A percentile compares a stretch with the other conserved stretches of the same genome.
phyloP scores from a whole-genome alignment of 2,888 invertebrate species.

The Pristionchus japonicus region DNA sequence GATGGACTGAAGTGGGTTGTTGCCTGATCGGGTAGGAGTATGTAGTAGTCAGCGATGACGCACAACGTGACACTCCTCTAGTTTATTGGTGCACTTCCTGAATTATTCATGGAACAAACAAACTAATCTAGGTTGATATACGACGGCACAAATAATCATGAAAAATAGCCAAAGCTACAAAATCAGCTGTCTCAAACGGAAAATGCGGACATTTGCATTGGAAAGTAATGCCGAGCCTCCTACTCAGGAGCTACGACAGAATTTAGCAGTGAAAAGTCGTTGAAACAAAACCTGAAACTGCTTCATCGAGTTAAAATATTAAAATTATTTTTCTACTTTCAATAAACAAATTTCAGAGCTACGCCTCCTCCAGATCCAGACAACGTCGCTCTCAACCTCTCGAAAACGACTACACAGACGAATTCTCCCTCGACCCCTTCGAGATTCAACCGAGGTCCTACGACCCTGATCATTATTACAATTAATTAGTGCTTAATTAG shows the following conservation, averaged over 20 bases:
- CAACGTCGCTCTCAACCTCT: constrained; percentile 48
- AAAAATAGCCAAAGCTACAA: background rate
- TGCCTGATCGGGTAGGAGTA: background rate
- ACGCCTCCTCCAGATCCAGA: background rate
- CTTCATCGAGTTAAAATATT: too few relatives aligned
- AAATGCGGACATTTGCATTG: background rate
- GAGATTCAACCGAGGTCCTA: constrained; percentile 44
- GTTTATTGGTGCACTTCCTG: background rate
- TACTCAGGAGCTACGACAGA: background rate
- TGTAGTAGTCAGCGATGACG: background rate
- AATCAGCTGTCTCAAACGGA: background rate
- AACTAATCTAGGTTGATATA: background rate
- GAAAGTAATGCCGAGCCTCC: background rate
- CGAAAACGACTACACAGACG: constrained; percentile 48
- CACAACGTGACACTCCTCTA: background rate
- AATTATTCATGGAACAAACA: background rate
- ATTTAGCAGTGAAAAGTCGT: background rate
- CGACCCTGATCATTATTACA: background rate
- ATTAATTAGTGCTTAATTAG: background rate
- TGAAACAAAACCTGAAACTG: too few relatives aligned
- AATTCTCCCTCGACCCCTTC: constrained; percentile 52
- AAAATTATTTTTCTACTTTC: background rate
- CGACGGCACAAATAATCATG: background rate
- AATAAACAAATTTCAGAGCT: background rate
- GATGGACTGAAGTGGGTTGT: background rate